These are phyloP conservation scores for Reinhardtius hippoglossoides DNA, from an alignment of 2,113 vertebrate genomes.

Conservation along the genomic window DNA sequence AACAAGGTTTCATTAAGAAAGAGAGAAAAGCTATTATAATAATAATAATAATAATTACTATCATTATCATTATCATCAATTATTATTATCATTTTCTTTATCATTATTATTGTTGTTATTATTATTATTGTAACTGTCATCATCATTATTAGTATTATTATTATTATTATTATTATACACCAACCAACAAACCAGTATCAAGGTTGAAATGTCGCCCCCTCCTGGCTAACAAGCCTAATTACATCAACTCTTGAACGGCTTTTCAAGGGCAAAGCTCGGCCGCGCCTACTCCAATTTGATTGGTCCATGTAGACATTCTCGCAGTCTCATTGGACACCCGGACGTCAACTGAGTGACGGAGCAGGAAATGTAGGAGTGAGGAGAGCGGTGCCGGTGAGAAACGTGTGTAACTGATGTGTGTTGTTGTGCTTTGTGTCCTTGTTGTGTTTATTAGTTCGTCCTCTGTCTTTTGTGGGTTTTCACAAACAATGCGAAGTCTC, in stretches of 20 bases:
- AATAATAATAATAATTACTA: too few species aligned
- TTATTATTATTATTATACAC: too few species aligned
- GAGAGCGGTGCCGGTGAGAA: slow-evolving; percentile 50
- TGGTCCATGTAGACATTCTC: slow-evolving; percentile 34
- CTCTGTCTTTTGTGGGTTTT: neutral
- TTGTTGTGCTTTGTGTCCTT: slow-evolving; percentile 2
- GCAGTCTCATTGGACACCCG: slow-evolving; percentile 60
- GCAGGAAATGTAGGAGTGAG: slow-evolving; percentile 26
- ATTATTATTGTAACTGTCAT: too few species aligned
- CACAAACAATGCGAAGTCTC: fast-evolving
- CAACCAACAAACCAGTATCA: neutral
- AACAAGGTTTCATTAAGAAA: too few species aligned
- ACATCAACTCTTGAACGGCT: slow-evolving; percentile 10
- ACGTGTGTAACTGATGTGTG: slow-evolving; percentile 65
- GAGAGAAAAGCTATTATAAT: too few species aligned
- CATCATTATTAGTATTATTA: too few species aligned
- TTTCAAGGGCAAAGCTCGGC: slow-evolving; percentile 63
- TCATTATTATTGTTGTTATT: too few species aligned
- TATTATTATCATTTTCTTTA: too few species aligned
- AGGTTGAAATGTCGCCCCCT: slow-evolving; percentile 30
- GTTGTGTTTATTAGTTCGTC: neutral
- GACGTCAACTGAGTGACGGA: slow-evolving; percentile 34
- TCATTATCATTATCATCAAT: too few species aligned
- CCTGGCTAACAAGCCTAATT: slow-evolving; percentile 4
- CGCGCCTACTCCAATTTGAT: slow-evolving; percentile 58